Base-by-base conservation (phyloP, 2,797 vertebrate genomes). In the Aulostomus chinensis region DNA sequence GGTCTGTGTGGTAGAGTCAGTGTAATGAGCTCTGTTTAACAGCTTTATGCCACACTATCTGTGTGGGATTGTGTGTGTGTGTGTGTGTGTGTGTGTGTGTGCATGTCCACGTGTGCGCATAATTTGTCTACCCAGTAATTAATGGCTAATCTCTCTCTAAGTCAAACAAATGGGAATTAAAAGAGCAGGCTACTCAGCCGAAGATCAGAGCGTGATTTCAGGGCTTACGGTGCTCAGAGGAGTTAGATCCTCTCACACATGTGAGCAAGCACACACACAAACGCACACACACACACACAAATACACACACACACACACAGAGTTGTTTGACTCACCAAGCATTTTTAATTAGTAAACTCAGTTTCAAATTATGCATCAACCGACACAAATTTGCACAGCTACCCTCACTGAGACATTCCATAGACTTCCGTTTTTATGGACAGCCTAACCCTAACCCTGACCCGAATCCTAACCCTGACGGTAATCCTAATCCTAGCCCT, bases 131-230 rank as follows among this genome's bases (percentile, higher is more conserved):
- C 59, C 40, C 59, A 49, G 69, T 88, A 87, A 86, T 88, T 88
- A 86, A 86, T 79, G 73, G 66, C 59, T 84, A 80, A 89, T 86
- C 87, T 87, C 66, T 87, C 66, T 66, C 52, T 53, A 68, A 79
- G 64, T 76, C 76, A 86, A 87, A 87, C 83, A 85, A 87, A 83
- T 64, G 73, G 81, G 85, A 83, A 81, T 87, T 78, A 68, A 68
- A 74, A 57, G 68, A 79, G 31, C 46, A 28, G 45, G 45, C 56
- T 58, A 55, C 66, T 78, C 68, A 63, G 68, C 65, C 32, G 51
- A 46, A 76, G 73, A 85, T 79, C 80, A 75, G 64, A 75, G 65
- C 41, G 54, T 0, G 62, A 73, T 79, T 76, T 73, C 30, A 59
- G 46, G 61, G 77, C 54, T 67, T 76, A 76, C 65, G 46, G 36